Conservation (phyloP, 2,797 vertebrate species). For the Glossophaga mutica region DNA sequence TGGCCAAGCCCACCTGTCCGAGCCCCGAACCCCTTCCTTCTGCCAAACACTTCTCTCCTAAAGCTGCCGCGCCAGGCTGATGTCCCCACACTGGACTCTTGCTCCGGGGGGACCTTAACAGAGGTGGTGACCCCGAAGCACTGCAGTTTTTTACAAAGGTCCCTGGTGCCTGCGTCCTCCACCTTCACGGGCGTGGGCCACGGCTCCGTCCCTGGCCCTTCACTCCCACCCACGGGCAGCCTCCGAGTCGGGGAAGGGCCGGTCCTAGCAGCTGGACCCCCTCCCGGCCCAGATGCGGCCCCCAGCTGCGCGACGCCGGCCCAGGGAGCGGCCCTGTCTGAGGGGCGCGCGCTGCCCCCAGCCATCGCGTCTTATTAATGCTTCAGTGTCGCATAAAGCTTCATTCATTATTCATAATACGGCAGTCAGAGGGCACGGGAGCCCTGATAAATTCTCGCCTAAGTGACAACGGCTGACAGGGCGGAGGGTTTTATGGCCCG, state of each 20-base stretch:
- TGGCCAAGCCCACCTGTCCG: neutral
- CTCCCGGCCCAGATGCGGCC: conserved; percentile 44
- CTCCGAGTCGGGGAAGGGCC: conserved; percentile 47
- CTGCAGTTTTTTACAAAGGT: neutral
- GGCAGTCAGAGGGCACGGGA: conserved; percentile 93
- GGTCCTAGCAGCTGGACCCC: conserved; percentile 72
- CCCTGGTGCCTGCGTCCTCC: conserved; percentile 22
- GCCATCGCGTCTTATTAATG: conserved; percentile 93
- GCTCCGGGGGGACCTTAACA: neutral
- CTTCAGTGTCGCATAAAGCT: conserved; percentile 89
- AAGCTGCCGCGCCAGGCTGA: neutral
- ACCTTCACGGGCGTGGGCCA: neutral
- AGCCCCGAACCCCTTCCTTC: neutral
- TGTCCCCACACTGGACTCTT: neutral
- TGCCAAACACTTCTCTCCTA: neutral
- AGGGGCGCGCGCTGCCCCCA: conserved; percentile 82
- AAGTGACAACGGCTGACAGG: conserved; percentile 99
- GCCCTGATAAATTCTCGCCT: conserved; percentile 97
- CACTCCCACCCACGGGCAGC: conserved; percentile 68
- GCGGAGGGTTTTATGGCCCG: conserved; percentile 91
- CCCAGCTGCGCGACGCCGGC: conserved; percentile 79
- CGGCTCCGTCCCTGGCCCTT: conserved; percentile 34
- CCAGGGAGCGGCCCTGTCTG: conserved; percentile 79
- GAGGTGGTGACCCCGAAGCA: neutral
- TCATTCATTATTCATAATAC: conserved; percentile 99